phyloP scores from a whole-genome alignment of 1,140 invertebrate species.

The Drosophila kanapiae region DNA sequence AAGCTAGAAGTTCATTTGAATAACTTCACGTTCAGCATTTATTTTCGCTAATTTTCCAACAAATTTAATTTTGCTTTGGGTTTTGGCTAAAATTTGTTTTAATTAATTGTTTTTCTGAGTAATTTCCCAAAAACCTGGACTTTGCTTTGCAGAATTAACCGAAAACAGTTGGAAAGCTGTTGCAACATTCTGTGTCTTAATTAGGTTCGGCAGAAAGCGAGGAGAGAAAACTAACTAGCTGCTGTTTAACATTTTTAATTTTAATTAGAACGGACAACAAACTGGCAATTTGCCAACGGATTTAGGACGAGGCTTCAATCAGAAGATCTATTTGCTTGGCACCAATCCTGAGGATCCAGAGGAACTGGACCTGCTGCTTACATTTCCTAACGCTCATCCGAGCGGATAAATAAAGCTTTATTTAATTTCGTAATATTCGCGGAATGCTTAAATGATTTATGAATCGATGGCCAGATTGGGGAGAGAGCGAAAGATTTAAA shows the following conservation, averaged over 20 bases:
- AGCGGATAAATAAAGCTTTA: constrained; percentile 38
- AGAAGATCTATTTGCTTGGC: constrained; percentile 3
- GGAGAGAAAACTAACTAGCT: not conserved
- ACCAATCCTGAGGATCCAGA: not conserved
- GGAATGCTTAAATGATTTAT: constrained; percentile 42
- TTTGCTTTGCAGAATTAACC: not conserved
- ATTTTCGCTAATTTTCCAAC: not conserved
- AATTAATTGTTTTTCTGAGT: not conserved
- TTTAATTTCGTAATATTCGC: constrained; percentile 24
- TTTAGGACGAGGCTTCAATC: constrained; percentile 22
- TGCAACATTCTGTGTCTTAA: constrained; percentile 3
- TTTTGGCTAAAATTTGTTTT: not conserved
- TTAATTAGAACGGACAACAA: constrained; percentile 33
- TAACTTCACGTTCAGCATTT: not conserved
- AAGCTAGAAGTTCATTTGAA: not conserved
- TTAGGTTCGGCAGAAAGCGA: not conserved
- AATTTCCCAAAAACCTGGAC: not conserved
- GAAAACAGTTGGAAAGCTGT: not conserved
- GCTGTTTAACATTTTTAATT: constrained; percentile 22
- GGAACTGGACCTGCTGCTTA: not conserved
- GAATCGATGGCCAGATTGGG: constrained; percentile 43
- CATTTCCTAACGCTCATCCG: constrained; percentile 25
- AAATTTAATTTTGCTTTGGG: not conserved
- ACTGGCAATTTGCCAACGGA: constrained; percentile 17
- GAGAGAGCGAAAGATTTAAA: constrained; percentile 33